These are phyloP conservation scores for Rhadina sibilatrix DNA, from an alignment of 2,113 vertebrate species.

Conservation along the genomic window DNA sequence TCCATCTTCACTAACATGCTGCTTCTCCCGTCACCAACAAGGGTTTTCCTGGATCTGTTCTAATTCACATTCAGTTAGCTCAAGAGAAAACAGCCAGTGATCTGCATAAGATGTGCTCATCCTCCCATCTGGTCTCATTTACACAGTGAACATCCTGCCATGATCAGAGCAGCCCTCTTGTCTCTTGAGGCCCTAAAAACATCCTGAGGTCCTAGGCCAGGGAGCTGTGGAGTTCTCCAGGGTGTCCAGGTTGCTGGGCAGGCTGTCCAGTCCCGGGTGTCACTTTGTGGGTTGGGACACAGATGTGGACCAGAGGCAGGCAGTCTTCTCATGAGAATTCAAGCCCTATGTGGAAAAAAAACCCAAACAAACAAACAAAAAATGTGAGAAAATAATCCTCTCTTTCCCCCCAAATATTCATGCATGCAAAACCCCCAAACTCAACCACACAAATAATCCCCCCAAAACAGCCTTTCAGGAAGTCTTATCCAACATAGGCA, in stretches of 20 bases:
- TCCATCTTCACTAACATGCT: neutral
- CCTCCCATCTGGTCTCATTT: neutral
- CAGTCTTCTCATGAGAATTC: neutral
- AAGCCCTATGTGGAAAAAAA: neutral
- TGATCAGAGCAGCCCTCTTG: neutral
- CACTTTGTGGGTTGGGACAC: rapidly evolving
- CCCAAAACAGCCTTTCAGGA: neutral
- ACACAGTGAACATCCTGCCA: neutral
- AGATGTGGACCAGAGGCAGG: neutral
- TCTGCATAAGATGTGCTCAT: neutral
- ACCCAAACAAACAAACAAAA: too few species aligned
- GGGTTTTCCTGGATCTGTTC: neutral
- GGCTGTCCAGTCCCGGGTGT: neutral
- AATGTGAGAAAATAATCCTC: neutral
- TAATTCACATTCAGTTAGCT: neutral
- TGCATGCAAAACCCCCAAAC: neutral
- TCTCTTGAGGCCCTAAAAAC: neutral
- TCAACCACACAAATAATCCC: neutral
- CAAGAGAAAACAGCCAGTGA: neutral
- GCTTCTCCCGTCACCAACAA: neutral
- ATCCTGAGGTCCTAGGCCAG: neutral
- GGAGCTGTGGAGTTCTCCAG: neutral
- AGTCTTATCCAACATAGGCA: neutral
- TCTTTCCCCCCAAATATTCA: neutral
- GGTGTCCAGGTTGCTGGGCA: neutral